These are phyloP conservation scores for Eumeta japonica DNA, from an alignment of 1,140 invertebrate genomes.

Conservation along the genomic window DNA sequence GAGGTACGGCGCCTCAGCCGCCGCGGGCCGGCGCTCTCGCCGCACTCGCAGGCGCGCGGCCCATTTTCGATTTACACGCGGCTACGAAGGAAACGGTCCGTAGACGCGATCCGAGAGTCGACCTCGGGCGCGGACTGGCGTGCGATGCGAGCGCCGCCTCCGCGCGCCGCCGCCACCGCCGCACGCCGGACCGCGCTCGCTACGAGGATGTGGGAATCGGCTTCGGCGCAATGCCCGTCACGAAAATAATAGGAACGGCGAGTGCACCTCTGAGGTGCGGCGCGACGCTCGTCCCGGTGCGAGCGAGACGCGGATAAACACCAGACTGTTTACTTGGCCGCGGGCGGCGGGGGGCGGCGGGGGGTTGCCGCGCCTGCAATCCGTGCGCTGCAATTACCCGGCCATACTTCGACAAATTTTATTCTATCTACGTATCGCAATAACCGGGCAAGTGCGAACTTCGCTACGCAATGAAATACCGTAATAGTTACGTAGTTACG, in stretches of 20 bases:
- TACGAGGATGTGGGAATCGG: conserved; percentile 57
- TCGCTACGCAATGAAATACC: too few relatives aligned
- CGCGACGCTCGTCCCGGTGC: conserved; percentile 52
- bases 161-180: conserved; percentile 47
- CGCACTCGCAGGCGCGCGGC: conserved; percentile 19
- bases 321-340: conserved; percentile 58
- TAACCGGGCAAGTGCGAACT: too few relatives aligned
- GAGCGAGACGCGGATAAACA: conserved; percentile 57
- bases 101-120: conserved; percentile 44
- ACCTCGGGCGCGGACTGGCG: conserved; percentile 47
- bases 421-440: too few relatives aligned
- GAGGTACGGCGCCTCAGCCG: conserved; percentile 3
- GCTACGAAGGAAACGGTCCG: conserved; percentile 23
- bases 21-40: conserved; percentile 9
- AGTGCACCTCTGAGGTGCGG: conserved; percentile 55
- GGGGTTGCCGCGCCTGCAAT: conserved; percentile 48
- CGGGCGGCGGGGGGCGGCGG: conserved; percentile 40
- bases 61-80: conserved; percentile 32
- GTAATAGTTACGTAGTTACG: too few relatives aligned
- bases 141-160: conserved; percentile 45
- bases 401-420: conserved; percentile 39
- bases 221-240: conserved; percentile 57
- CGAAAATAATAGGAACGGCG: conserved; percentile 56
- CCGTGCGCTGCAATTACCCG: conserved; percentile 54
- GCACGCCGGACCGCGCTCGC: conserved; percentile 54